Base-by-base conservation (phyloP, 1,140 invertebrate species). In the Zaprionus capensis region DNA sequence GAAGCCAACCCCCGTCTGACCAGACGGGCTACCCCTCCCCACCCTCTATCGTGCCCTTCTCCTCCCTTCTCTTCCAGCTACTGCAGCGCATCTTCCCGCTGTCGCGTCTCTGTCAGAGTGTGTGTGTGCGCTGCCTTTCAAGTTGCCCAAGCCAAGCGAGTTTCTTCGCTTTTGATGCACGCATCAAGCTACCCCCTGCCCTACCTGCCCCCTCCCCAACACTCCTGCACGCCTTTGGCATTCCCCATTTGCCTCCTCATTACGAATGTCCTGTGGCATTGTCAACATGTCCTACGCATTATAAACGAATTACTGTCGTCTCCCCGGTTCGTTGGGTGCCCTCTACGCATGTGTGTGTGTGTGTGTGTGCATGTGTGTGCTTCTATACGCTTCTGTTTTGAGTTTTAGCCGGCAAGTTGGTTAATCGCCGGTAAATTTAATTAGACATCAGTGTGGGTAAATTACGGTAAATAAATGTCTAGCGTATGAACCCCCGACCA, bases 281-380 rank as follows among this genome's bases (percentile, higher is more conserved):
- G 88, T 91, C 84, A 82, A 90, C 90, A 91, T 91, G 84, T 91
- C 88, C 90, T 91, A 80, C 84, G 90, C 90, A 91, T 91, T 91
- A 91, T 91, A 91, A 91, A 91, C 90, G 90, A 91, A 91, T 91
- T 91, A 91, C 84, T 82, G 82, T 78, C 82, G 73, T 91, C 82
- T 85, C 38, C 28, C 64, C 63, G 55, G 17, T 68, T 34, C 72
- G 46, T 56, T 56, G 49, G 26, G 17, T 55, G 44, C 53, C 46
- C 38, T 31, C 34, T 44, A 22, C 20, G 20, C 28, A 5, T 34
- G 46, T 68, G 53, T 61, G 57, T 72, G 57, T 49, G 28, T 59
- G 51, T 26, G 38, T 66, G 22, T 69, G 41, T 57, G 61, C 38
- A 7, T 36, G 64, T 55, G 22, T 20, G 61, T 55, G 38, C 41